Base-by-base conservation (phyloP, 2,888 invertebrate species). In the Troilus luridus region DNA sequence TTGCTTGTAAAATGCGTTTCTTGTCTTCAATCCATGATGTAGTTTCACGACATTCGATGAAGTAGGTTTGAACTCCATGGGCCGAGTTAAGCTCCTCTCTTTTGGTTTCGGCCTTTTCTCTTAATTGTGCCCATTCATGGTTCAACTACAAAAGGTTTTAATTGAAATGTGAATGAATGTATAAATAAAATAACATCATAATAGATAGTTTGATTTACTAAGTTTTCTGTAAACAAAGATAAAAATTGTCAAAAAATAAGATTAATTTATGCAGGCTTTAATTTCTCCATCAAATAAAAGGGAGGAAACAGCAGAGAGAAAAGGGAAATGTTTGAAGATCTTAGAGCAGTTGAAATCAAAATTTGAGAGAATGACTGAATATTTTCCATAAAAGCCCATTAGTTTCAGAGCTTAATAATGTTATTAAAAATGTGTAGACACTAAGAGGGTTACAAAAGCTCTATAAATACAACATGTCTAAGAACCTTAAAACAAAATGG, bases 1-100 rank as follows among this genome's bases (percentile, higher is more conserved):
- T 92, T 21, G 91, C 98, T 93, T 99, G 99, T 88, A 99, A 95
- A 93, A 99, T 98, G 93, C 99, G 97, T 94, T 99, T 98, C 96
- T 99, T 99, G 94, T 99, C 99, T 94, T 99, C 98, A 94, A 99
- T 99, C 99, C 99, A 99, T 7, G 98, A 97, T 90, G 98, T 98
- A 0, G 99, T 99, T 95, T 99, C 99, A 93, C 98, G 97, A 94
- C 99, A 99, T 94, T 99, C 99, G 95, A 99, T 99, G 94, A 99
- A 98, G 97, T 99, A 99, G 91, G 99, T 99, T 95, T 99, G 99
- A 85, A 99, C 97, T 62, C 99, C 98, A 94, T 99, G 99, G 0
- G 99, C 98, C 0, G 98, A 97, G 94, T 98, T 98, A 91, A 99
- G 96, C 93, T 98, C 98, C 93, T 98, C 98, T 93, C 98, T 97